phyloP scores from a whole-genome alignment of 1,140 invertebrate genomes.

The Teleopsis dalmanni region DNA sequence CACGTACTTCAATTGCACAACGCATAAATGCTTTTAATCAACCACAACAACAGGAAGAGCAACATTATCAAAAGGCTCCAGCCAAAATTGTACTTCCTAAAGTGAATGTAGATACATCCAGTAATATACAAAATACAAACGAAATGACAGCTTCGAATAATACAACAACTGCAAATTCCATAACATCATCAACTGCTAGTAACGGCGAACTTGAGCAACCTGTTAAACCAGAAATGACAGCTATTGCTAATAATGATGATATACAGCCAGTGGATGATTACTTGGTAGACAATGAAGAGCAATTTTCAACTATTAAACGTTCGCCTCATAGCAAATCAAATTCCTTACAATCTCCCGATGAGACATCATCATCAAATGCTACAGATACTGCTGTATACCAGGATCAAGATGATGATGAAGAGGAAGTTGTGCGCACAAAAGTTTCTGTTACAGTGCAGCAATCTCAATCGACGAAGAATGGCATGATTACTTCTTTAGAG shows the following conservation, averaged over 20 bases:
- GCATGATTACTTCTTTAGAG: slow-evolving; percentile 25
- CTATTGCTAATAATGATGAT: slow-evolving; percentile 20
- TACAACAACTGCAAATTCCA: background rate
- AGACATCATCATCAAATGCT: slow-evolving; percentile 37
- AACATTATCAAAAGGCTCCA: background rate
- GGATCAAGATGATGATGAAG: slow-evolving; percentile 11
- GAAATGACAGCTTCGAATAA: background rate
- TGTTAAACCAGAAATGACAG: slow-evolving; percentile 25
- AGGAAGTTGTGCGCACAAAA: slow-evolving; percentile 36
- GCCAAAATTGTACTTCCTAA: background rate
- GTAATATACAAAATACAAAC: background rate
- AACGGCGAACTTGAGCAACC: slow-evolving; percentile 8
- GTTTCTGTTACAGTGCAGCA: slow-evolving; percentile 39
- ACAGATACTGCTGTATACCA: slow-evolving; percentile 27
- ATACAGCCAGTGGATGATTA: slow-evolving; percentile 45
- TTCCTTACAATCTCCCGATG: slow-evolving; percentile 38
- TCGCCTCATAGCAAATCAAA: slow-evolving; percentile 56
- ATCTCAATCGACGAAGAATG: slow-evolving; percentile 29
- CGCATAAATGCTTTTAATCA: slow-evolving; percentile 47
- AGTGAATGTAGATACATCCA: slow-evolving; percentile 6
- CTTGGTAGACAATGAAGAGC: slow-evolving; percentile 54
- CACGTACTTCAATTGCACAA: slow-evolving; percentile 54
- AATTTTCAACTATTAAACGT: slow-evolving; percentile 60
- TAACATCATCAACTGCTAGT: background rate
- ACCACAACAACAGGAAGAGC: slow-evolving; percentile 13